phyloP scores from a whole-genome alignment of 2,797 vertebrate genomes.

The Otolemur crassicaudatus region DNA sequence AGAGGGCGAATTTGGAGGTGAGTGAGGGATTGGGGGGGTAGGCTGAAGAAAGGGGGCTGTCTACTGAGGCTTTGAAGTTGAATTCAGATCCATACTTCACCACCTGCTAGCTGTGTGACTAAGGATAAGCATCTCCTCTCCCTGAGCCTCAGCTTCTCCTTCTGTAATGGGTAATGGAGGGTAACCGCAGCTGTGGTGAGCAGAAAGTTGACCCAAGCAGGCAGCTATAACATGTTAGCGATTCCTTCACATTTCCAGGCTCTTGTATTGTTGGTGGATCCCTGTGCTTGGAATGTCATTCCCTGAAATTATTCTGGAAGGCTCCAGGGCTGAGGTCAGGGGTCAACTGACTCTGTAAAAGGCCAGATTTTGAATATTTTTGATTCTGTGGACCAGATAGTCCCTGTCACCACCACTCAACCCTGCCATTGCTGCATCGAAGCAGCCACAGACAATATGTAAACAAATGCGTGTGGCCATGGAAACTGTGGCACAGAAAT shows the following conservation, averaged over 20 bases:
- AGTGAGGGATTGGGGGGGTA: slow-evolving; percentile 52
- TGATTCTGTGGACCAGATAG: neutral
- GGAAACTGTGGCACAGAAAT: neutral
- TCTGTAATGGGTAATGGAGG: neutral
- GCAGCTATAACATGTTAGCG: fast-evolving
- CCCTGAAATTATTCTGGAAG: neutral
- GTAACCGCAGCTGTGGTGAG: neutral
- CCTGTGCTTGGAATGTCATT: neutral
- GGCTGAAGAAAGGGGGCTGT: neutral
- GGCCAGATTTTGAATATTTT: neutral
- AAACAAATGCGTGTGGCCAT: neutral
- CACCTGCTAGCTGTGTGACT: neutral
- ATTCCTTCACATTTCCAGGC: neutral
- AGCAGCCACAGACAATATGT: neutral
- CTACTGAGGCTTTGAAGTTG: neutral
- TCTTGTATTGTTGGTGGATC: neutral
- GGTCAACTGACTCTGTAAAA: neutral
- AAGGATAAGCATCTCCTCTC: neutral
- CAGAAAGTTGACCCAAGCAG: neutral
- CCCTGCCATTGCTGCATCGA: neutral
- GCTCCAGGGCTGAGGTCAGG: neutral
- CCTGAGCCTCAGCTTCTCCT: neutral
- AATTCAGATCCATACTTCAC: neutral
- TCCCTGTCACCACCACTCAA: neutral
- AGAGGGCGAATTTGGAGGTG: slow-evolving; percentile 95